Evolutionary conservation across 2,797 vertebrate species (phyloP), one percentile per base, ranked within the genome.

Genomic region (Anguilla pacifica): DNA sequence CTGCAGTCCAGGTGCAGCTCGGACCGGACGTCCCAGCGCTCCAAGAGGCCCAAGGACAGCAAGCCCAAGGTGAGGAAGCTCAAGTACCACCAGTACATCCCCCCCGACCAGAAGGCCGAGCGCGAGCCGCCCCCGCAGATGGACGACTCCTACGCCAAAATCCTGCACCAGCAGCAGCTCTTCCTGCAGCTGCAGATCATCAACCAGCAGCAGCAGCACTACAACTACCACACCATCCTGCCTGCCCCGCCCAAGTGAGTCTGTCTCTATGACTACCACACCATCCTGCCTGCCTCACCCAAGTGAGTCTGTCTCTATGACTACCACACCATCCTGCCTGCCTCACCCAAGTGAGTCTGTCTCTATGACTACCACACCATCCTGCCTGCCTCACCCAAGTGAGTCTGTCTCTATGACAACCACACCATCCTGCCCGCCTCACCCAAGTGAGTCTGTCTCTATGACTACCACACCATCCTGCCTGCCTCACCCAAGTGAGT

Each of bases 21-120:
- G 15, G 97, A 98, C 88, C 97, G 97, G 88, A 85, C 91, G 2
- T 90, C 94, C 1, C 97, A 97, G 91, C 96, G 96, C 91, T 96
- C 95, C 92, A 98, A 97, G 94, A 98, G 98, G 94, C 93, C 95
- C 89, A 97, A 97, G 93, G 97, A 98, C 89, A 96, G 93, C 90
- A 97, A 97, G 92, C 97, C 97, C 79, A 98, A 98, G 95, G 97
- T 99, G 91, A 98, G 97, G 94, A 98, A 98, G 92, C 94, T 99
- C 67, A 99, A 99, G 92, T 99, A 98, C 88, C 98, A 99, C 91
- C 97, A 98, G 94, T 99, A 99, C 94, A 97, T 99, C 92, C 97
- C 97, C 86, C 98, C 98, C 0, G 97, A 99, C 96, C 98, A 98
- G 94, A 98, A 97, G 92, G 96, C 96, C 79, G 97, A 97, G 90